Percentiles rank a stretch among this genome's conserved stretches.
These are phyloP conservation scores for Frankliniella intonsa DNA, from an alignment of 2,888 invertebrate species.

Conservation along the genomic window DNA sequence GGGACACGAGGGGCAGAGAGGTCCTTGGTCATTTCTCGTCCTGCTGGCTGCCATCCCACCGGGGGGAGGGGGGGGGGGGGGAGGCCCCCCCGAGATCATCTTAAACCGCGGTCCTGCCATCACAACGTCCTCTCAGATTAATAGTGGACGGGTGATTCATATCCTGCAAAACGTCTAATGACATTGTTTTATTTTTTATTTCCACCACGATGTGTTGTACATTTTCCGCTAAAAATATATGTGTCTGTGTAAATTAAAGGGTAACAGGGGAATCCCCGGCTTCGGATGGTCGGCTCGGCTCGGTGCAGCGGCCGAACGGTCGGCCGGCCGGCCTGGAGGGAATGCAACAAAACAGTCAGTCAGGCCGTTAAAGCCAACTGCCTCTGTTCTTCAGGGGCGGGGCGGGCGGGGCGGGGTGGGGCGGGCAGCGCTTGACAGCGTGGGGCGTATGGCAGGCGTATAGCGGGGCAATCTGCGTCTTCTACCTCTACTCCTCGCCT, in stretches of 20 bases:
- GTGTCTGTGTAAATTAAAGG: neutral
- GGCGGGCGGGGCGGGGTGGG: neutral
- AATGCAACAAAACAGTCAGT: conserved; percentile 10
- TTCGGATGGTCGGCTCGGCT: neutral
- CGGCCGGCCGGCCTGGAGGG: neutral
- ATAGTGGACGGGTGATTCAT: neutral
- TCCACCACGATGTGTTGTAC: neutral
- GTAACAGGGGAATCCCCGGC: neutral
- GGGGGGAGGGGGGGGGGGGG: neutral
- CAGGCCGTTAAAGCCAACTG: conserved; percentile 8
- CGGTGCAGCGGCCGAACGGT: neutral
- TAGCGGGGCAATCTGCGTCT: too few relatives aligned
- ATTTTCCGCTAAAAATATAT: neutral
- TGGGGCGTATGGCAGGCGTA: neutral
- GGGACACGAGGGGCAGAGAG: too few relatives aligned
- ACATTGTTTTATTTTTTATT: neutral
- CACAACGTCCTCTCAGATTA: neutral
- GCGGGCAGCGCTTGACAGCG: neutral
- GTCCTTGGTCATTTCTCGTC: too few relatives aligned
- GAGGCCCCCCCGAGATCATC: neutral
- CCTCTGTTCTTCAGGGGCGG: neutral
- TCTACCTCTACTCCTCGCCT: too few relatives aligned
- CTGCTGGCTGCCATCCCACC: too few relatives aligned
- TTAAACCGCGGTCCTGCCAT: neutral
- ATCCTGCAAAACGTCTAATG: neutral